Percentiles rank a stretch among this genome's conserved stretches.
Evolutionary conservation across 2,888 invertebrate species (phyloP).

Genomic region (Cataglyphis altisquamis): DNA sequence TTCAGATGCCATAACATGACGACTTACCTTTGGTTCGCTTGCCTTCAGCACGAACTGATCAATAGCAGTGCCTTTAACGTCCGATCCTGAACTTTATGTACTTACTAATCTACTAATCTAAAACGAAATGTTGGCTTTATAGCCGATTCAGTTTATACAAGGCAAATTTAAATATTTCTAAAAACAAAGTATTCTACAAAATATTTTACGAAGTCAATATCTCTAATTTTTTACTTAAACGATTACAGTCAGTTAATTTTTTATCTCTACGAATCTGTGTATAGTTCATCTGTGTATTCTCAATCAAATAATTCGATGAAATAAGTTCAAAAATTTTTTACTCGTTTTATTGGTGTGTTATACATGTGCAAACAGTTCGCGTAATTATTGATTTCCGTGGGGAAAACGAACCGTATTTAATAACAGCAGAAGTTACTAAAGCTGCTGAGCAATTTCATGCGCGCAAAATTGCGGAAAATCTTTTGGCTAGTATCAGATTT

Average conservation of each 20-base stretch:
- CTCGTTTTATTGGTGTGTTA: background rate
- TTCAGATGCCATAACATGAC: conserved; percentile 77
- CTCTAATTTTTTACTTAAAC: background rate
- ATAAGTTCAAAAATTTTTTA: background rate
- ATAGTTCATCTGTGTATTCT: background rate
- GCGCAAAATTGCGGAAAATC: conserved; percentile 2
- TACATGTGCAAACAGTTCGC: background rate
- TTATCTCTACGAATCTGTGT: background rate
- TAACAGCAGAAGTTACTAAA: background rate
- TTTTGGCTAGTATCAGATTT: background rate
- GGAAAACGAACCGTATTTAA: conserved; percentile 16
- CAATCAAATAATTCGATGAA: background rate
- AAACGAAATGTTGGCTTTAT: background rate
- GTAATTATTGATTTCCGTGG: background rate
- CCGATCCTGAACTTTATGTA: conserved; percentile 78
- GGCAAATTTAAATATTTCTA: conserved; percentile 2
- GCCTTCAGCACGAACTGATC: conserved; percentile 80
- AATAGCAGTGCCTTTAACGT: conserved; percentile 78
- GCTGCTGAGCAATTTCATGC: background rate
- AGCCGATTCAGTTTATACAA: background rate
- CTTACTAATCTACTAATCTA: conserved; percentile 71
- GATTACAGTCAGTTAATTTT: background rate
- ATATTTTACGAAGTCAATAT: conserved; percentile 1
- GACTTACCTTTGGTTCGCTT: conserved; percentile 82
- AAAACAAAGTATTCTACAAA: conserved; percentile 14